Evolutionary conservation across 2,113 vertebrate species (phyloP).

Genomic region (Stigmatopora nigra): DNA sequence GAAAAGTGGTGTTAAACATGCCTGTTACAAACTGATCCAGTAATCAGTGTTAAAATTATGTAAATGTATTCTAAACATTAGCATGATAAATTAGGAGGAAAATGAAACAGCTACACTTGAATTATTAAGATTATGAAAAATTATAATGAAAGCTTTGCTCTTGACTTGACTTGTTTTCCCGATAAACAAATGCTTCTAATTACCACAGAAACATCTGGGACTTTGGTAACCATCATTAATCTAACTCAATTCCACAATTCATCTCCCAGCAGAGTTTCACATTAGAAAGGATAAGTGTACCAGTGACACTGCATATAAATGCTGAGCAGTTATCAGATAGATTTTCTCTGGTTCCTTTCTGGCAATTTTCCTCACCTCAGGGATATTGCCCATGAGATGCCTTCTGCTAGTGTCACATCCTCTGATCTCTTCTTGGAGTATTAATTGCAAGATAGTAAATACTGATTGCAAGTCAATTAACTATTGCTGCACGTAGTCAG

Average conservation of each 20-base stretch:
- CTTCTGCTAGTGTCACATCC: constrained; percentile 42
- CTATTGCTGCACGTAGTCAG: constrained; percentile 18
- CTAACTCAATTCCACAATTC: constrained; percentile 80
- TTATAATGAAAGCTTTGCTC: constrained; percentile 99
- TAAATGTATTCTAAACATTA: constrained; percentile 99
- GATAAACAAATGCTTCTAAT: constrained; percentile 99
- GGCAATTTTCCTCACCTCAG: constrained; percentile 46
- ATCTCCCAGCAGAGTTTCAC: constrained; percentile 84
- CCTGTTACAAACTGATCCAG: constrained; percentile 76
- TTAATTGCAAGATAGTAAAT: constrained; percentile 60
- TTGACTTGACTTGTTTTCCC: constrained; percentile 99
- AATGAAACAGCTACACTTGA: constrained; percentile 99
- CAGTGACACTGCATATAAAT: constrained; percentile 75
- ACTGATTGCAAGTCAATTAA: constrained; percentile 60
- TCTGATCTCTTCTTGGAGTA: constrained; percentile 43
- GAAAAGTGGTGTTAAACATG: constrained; percentile 6
- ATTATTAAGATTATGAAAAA: constrained; percentile 99
- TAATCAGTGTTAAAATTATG: constrained; percentile 90
- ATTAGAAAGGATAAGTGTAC: constrained; percentile 93
- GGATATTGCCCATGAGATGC: constrained; percentile 50
- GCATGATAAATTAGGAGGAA: constrained; percentile 99
- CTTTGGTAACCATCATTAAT: constrained; percentile 99
- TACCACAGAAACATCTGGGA: constrained; percentile 99
- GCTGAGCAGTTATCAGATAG: constrained; percentile 47
- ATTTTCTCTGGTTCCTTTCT: constrained; percentile 40